Base-by-base conservation (phyloP, 2,797 vertebrate genomes). In the Poecilia gillii region DNA sequence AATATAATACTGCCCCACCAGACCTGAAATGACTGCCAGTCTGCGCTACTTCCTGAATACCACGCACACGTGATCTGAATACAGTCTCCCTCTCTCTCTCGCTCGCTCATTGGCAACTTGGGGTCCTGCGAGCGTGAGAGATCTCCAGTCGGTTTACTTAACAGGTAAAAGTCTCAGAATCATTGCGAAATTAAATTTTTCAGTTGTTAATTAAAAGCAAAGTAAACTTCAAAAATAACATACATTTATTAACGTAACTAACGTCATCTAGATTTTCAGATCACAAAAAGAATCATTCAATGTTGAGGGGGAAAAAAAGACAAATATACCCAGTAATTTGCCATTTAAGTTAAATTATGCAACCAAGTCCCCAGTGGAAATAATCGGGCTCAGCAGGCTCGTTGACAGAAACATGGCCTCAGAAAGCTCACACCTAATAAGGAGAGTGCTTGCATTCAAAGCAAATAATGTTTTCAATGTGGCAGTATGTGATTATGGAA, bases 21-120 rank as follows among this genome's bases (percentile, higher is more conserved):
- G 68, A 86, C 64, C 87, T 75, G 74, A 75, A 70, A 41, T 12
- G 84, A 85, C 76, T 11, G 57, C 83, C 76, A 76, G 72, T 73
- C 76, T 0, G 18, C 23, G n/a, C 39, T 62, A 91, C 93, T 94
- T 94, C 94, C 94, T 87, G 88, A 74, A 77, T 86, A 62, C 72
- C 62, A 84, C 57, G 76, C 47, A 87, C 93, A 92, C 87, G 90
- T 93, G 91, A 92, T 70, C 55, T 41, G 62, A 47, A 28, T 51
- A 51, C 20, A 3, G 36, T 18, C 68, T 28, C 51, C 18, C 20
- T n/a, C 11, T 16, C 28, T 31, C 41, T 73, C n/a, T 66, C 45
- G 11, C 49, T 53, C 51, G 0, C 55, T 57, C 55, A n/a, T n/a
- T 55, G 53, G 53, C 7, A 55, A n/a, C 53, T n/a, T 25, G 9